A percentile compares a stretch with the other conserved stretches of the same genome.
Conservation (phyloP, 2,888 invertebrate genomes). For the Eilema caniola region DNA sequence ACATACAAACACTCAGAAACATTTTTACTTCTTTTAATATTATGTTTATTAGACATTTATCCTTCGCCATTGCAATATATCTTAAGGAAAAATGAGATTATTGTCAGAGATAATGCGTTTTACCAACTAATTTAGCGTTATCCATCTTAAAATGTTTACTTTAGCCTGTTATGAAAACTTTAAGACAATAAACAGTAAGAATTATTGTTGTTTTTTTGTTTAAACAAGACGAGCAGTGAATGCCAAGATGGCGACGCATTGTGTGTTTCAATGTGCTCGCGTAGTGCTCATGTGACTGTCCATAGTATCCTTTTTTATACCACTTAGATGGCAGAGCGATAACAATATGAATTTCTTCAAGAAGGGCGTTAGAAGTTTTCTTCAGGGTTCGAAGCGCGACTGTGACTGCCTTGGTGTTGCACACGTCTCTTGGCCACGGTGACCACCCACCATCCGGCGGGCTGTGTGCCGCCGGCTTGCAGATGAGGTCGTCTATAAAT, state of each 20-base stretch:
- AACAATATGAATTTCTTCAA: too few species aligned
- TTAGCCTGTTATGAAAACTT: slow-evolving; percentile 5
- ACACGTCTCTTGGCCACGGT: too few species aligned
- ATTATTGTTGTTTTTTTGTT: slow-evolving; percentile 7
- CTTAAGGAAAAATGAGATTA: neutral
- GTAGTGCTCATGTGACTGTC: neutral
- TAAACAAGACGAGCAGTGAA: slow-evolving; percentile 9
- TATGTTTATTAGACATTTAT: too few species aligned
- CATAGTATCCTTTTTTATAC: neutral
- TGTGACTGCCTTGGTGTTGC: too few species aligned
- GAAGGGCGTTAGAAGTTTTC: too few species aligned
- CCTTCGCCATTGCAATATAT: neutral
- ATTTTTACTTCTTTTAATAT: too few species aligned
- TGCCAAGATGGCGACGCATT: slow-evolving; percentile 13
- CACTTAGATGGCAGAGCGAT: too few species aligned
- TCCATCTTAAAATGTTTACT: neutral
- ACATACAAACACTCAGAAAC: too few species aligned
- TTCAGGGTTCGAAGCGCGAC: too few species aligned
- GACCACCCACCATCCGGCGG: too few species aligned
- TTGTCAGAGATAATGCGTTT: neutral
- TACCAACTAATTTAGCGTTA: neutral
- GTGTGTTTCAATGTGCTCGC: neutral
- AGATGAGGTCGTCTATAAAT: too few species aligned
- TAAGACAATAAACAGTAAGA: slow-evolving; percentile 2
- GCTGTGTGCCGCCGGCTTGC: too few species aligned